These are phyloP conservation scores for Muscicapa adusta DNA, from an alignment of 2,113 vertebrate genomes.

Conservation along the genomic window DNA sequence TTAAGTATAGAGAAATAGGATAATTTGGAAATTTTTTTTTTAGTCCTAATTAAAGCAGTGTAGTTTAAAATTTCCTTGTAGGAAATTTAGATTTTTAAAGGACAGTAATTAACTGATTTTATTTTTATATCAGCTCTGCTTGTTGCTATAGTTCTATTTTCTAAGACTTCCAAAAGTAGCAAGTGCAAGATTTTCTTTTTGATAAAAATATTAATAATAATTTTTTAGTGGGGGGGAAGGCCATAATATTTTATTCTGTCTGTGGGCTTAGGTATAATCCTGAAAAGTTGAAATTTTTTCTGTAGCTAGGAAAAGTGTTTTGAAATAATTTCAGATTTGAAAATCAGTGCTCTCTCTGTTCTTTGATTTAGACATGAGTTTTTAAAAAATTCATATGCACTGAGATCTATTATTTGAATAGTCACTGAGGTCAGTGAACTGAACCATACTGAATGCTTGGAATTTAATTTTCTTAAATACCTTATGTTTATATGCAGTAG, in stretches of 20 bases:
- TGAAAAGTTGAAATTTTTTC: background rate
- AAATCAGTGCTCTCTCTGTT: background rate
- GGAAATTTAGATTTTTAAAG: background rate
- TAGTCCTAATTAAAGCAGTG: background rate
- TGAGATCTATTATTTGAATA: background rate
- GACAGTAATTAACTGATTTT: background rate
- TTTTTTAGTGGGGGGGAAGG: background rate
- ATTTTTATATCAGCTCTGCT: background rate
- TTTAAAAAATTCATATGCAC: background rate
- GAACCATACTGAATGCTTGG: background rate
- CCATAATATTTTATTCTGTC: background rate
- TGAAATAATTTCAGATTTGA: background rate
- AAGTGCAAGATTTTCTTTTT: background rate
- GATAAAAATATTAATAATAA: background rate
- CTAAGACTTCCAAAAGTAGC: background rate
- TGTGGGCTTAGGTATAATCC: background rate
- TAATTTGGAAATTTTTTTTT: background rate
- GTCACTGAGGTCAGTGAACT: background rate
- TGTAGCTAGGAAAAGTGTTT: background rate
- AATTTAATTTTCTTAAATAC: slow-evolving; percentile 11
- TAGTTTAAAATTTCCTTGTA: background rate
- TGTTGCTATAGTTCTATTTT: background rate
- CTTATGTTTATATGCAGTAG: background rate
- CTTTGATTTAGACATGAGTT: background rate
- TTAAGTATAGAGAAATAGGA: background rate